Base-by-base conservation (phyloP, 1,140 invertebrate genomes). In the Melanaphis sacchari region DNA sequence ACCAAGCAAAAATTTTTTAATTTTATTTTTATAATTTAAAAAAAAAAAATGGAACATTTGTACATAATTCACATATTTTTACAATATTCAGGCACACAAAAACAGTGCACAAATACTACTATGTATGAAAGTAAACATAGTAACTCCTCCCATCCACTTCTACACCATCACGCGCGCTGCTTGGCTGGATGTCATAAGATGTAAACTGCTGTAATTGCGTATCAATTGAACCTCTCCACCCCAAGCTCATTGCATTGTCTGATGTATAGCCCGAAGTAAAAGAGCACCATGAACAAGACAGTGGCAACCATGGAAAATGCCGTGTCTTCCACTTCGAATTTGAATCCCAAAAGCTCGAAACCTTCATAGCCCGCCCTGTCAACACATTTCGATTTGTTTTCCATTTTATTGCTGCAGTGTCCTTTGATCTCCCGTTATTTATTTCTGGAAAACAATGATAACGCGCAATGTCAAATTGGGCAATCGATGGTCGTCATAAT, bases 211-310 rank as follows among this genome's bases (percentile, higher is more conserved):
- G 76, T n/a, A 38, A n/a, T 36, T 24, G 82, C 22, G 9, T 11
- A 26, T 87, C 87, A 89, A 24, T 38, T 49, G 46, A 38, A 52
- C 38, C n/a, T 52, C n/a, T 89, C n/a, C 7, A 52, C 8, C 21
- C 15, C 88, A 15, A 87, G 15, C 15, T 41, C 38, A 26, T 41
- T 38, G 54, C 89, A 66, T 8, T 90, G 38, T 52, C 91, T 84
- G 36, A 93, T 93, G 41, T 93, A 93, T 26, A 93, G 38, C 2
- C 91, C 91, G 15, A 84, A 52, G 46, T 93, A 93, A 31, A 93
- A 93, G 8, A 93, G 91, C 38, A 84, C 91, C 76, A 84, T 84
- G 26, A 93, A 93, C 9, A 93, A 26, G 24, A 4, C 46, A 0
- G 91, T 93, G 21, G 91, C 81, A 1, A 46, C 46, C 38, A 93